phyloP scores from a whole-genome alignment of 2,888 invertebrate genomes.

The Lordiphosa andalusiaca region DNA sequence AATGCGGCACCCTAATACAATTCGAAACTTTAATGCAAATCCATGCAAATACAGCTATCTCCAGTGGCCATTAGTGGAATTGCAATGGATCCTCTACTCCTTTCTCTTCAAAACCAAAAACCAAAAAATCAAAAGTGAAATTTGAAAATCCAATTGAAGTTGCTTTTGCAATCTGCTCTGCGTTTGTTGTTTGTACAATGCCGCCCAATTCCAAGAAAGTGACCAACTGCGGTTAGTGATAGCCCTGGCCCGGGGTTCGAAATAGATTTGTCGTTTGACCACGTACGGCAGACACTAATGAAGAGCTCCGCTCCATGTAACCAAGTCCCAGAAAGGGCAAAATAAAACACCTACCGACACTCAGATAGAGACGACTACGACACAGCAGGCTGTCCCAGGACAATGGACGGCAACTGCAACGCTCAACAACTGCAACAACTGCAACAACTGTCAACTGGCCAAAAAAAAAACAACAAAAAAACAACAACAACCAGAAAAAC shows the following conservation, averaged over 20 bases:
- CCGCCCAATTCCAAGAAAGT: slow-evolving; percentile 56
- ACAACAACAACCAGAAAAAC: neutral
- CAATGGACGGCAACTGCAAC: slow-evolving; percentile 17
- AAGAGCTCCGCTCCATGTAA: slow-evolving; percentile 51
- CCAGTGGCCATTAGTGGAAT: too few relatives aligned
- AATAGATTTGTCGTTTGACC: neutral
- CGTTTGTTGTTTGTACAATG: slow-evolving; percentile 34
- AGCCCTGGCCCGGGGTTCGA: slow-evolving; percentile 1
- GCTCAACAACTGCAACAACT: slow-evolving; percentile 31
- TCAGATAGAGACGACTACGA: neutral
- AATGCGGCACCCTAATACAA: too few relatives aligned
- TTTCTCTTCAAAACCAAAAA: too few relatives aligned
- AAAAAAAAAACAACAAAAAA: slow-evolving; percentile 4
- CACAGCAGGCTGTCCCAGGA: slow-evolving; percentile 26
- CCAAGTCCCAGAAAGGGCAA: slow-evolving; percentile 37
- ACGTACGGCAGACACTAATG: slow-evolving; percentile 51
- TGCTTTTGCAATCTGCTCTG: neutral
- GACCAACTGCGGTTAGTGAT: slow-evolving; percentile 71
- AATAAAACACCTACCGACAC: slow-evolving; percentile 68
- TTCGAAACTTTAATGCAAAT: too few relatives aligned
- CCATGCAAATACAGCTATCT: too few relatives aligned
- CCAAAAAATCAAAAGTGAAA: slow-evolving; percentile 19
- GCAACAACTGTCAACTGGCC: slow-evolving; percentile 14
- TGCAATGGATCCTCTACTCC: too few relatives aligned
- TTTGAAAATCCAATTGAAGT: slow-evolving; percentile 38